Evolutionary conservation across 2,113 vertebrate species (phyloP).

Genomic region (Tricholaema leucomelas): DNA sequence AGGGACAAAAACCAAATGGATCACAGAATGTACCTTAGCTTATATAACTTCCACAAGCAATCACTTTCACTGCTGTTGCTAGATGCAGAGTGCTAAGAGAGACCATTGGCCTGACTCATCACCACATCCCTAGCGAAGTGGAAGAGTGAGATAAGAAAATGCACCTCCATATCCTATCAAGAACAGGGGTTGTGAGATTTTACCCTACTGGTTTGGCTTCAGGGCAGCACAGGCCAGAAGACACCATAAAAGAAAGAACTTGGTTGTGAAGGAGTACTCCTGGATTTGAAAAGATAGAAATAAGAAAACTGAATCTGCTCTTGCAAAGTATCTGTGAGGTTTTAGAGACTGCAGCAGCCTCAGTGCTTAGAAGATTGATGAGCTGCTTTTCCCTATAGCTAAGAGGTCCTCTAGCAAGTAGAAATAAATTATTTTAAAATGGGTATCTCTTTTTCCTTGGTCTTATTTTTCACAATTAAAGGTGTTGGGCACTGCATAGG

Average conservation of each 20-base stretch:
- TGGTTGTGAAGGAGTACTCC: neutral
- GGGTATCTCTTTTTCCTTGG: neutral
- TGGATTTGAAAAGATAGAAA: neutral
- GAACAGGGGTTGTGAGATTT: neutral
- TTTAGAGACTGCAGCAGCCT: neutral
- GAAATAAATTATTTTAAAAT: neutral
- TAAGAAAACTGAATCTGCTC: neutral
- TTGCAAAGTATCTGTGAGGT: neutral
- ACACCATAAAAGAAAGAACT: fast-evolving
- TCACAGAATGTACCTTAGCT: neutral
- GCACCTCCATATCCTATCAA: neutral
- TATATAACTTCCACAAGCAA: neutral
- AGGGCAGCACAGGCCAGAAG: neutral
- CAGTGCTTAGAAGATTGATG: neutral
- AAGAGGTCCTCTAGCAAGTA: neutral
- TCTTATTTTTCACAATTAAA: neutral
- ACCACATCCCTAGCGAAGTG: neutral
- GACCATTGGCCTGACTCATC: neutral
- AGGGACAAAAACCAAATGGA: neutral
- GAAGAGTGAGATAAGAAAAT: neutral
- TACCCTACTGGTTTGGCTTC: neutral
- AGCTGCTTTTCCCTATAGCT: neutral
- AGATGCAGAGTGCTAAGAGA: neutral
- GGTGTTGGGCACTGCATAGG: neutral
- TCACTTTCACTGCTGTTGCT: neutral